A percentile compares a stretch with the other conserved stretches of the same genome.
These are phyloP conservation scores for Panzeria rudis DNA, from an alignment of 2,888 invertebrate species.

Conservation along the genomic window DNA sequence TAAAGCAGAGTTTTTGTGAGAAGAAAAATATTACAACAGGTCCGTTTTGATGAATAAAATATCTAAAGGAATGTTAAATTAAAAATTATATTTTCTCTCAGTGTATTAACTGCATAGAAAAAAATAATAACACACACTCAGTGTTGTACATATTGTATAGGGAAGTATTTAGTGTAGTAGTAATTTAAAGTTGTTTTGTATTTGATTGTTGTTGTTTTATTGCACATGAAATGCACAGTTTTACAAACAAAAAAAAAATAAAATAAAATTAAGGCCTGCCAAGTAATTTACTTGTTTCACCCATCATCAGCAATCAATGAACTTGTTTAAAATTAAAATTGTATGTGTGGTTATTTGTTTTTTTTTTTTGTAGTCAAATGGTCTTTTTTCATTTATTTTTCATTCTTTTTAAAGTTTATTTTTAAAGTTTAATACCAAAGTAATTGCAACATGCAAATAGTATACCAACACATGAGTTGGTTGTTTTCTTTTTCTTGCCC, in stretches of 20 bases:
- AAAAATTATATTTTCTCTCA: constrained; percentile 35
- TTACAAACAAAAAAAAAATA: constrained; percentile 6
- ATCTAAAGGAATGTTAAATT: constrained; percentile 36
- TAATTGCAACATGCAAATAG: constrained; percentile 41
- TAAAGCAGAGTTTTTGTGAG: background rate
- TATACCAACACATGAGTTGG: background rate
- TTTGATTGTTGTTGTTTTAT: constrained; percentile 40
- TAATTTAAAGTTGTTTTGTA: constrained; percentile 48
- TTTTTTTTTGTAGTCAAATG: constrained; percentile 18
- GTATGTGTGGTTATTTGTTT: constrained; percentile 32
- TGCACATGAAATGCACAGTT: constrained; percentile 31
- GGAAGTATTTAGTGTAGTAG: constrained; percentile 25
- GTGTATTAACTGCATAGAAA: constrained; percentile 32
- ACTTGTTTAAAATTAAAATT: constrained; percentile 73
- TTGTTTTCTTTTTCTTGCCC: background rate
- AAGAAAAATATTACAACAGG: background rate
- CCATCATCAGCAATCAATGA: constrained; percentile 75
- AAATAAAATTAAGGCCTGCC: constrained; percentile 65
- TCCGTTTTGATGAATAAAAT: constrained; percentile 20
- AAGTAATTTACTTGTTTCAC: constrained; percentile 74
- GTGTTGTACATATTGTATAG: background rate
- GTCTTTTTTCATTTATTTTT: background rate
- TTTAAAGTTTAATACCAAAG: constrained; percentile 45
- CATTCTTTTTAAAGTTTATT: constrained; percentile 37
- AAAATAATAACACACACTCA: background rate